Percentiles rank a stretch among this genome's conserved stretches.
phyloP scores from a whole-genome alignment of 2,113 vertebrate species.

The Psittacara wagleri region DNA sequence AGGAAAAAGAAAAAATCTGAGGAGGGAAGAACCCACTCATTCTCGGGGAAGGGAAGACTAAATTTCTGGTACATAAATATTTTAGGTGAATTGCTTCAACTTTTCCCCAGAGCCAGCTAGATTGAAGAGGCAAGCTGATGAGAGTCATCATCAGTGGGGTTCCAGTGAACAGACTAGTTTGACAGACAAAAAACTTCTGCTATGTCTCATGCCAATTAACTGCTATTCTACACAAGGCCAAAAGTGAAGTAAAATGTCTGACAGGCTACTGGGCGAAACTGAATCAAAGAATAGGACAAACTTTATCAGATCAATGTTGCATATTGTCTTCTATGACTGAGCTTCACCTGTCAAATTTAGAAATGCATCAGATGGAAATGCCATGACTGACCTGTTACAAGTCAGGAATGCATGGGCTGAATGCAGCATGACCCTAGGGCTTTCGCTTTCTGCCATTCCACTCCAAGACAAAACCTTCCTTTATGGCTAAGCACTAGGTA shows the following conservation, averaged over 20 bases:
- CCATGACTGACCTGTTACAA: neutral
- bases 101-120: neutral
- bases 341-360: neutral
- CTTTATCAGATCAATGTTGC: neutral
- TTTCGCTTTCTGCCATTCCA: neutral
- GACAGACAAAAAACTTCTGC: neutral
- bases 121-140: neutral
- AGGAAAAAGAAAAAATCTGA: neutral
- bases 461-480: neutral
- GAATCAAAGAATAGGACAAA: neutral
- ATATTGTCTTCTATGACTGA: neutral
- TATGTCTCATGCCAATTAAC: neutral
- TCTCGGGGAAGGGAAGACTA: neutral
- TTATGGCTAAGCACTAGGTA: neutral
- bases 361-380: neutral
- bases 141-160: neutral
- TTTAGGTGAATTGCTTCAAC: neutral
- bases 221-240: neutral
- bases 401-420: neutral
- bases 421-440: neutral
- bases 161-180: neutral
- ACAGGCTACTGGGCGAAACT: neutral
- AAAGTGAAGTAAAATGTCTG: neutral
- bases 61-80: neutral
- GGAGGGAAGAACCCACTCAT: neutral